These are phyloP conservation scores for Ceyx cyanopectus DNA, from an alignment of 2,113 vertebrate genomes.

Conservation along the genomic window DNA sequence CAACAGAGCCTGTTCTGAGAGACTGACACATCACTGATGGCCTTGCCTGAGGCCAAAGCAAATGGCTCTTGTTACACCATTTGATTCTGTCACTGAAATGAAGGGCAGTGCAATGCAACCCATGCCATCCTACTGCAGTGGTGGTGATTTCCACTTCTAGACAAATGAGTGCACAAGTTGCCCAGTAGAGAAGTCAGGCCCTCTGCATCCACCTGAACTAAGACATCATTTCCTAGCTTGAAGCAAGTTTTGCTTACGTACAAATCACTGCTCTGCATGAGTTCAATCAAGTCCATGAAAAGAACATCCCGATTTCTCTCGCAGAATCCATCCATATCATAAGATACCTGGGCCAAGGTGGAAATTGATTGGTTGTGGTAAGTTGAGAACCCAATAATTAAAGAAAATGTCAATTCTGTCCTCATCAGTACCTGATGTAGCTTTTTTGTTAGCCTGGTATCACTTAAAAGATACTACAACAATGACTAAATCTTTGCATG, in stretches of 20 bases:
- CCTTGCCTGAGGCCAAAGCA: neutral
- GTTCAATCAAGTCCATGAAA: slow-evolving; percentile 95
- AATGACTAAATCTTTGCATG: neutral
- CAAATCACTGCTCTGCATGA: slow-evolving; percentile 99
- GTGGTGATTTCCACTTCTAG: neutral
- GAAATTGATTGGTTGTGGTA: slow-evolving; percentile 50
- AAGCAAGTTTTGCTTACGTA: slow-evolving; percentile 77
- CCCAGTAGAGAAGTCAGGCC: neutral
- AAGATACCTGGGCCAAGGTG: slow-evolving; percentile 88
- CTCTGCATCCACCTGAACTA: neutral
- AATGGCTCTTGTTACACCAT: neutral
- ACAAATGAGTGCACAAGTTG: neutral
- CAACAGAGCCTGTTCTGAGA: neutral
- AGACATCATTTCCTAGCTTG: neutral
- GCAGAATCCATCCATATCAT: slow-evolving; percentile 97
- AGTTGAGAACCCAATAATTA: slow-evolving; percentile 41
- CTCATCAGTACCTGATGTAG: slow-evolving; percentile 1
- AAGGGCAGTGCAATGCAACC: neutral
- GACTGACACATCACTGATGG: neutral
- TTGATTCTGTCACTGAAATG: neutral
- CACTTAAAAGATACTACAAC: neutral
- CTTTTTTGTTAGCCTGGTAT: neutral
- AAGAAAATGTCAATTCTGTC: slow-evolving; percentile 21
- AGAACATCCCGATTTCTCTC: slow-evolving; percentile 97
- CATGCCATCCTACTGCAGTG: neutral